Percentiles rank a stretch among this genome's conserved stretches.
These are phyloP conservation scores for Hippolais icterina DNA, from an alignment of 2,113 vertebrate species.

Conservation along the genomic window DNA sequence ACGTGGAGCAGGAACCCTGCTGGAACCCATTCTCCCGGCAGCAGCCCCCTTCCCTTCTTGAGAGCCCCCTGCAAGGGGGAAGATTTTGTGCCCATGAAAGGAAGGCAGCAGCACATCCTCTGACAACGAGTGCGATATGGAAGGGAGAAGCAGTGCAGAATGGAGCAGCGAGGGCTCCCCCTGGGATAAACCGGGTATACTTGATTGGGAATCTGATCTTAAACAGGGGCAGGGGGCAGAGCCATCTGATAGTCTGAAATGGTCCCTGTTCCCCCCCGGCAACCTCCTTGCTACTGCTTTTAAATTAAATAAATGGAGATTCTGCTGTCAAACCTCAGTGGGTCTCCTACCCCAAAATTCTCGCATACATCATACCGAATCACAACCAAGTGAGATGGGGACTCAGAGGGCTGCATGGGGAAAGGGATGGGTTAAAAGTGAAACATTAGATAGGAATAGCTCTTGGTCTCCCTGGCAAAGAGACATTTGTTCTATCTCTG, in stretches of 20 bases:
- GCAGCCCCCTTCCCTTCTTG: neutral
- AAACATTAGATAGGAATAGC: conserved; percentile 27
- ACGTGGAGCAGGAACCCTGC: fast-evolving
- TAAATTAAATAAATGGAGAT: conserved; percentile 41
- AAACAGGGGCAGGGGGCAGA: conserved; percentile 31
- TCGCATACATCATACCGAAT: neutral
- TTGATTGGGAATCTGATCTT: conserved; percentile 43
- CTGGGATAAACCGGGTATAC: conserved; percentile 41
- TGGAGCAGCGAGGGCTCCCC: conserved; percentile 12
- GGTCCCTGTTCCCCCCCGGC: conserved; percentile 1
- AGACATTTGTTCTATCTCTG: conserved; percentile 56
- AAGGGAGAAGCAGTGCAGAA: conserved; percentile 20
- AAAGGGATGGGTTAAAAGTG: conserved; percentile 30
- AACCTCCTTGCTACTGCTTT: conserved; percentile 2
- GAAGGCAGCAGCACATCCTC: neutral
- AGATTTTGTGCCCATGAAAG: neutral
- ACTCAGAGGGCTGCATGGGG: neutral
- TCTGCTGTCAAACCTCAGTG: neutral
- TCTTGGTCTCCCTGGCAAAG: conserved; percentile 46
- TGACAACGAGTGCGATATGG: neutral
- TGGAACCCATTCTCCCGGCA: neutral
- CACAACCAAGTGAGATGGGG: fast-evolving
- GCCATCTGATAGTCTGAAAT: conserved; percentile 24
- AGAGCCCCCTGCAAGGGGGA: neutral
- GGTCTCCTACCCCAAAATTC: neutral